A percentile compares a stretch with the other conserved stretches of the same genome.
phyloP scores from a whole-genome alignment of 2,888 invertebrate species.

The Homarus gammarus region DNA sequence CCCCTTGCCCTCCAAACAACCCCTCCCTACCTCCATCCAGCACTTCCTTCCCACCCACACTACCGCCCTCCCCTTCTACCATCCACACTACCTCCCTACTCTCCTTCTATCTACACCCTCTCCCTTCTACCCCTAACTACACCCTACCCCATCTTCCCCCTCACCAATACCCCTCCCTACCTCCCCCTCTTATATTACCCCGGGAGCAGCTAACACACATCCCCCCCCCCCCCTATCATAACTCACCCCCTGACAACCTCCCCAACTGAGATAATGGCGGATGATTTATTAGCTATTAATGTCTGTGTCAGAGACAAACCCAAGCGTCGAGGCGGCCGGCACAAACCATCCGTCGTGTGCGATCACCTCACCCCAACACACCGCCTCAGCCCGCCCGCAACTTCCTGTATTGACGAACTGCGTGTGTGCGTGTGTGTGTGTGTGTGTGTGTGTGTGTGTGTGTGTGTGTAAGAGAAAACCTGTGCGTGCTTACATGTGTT shows the following conservation, averaged over 20 bases:
- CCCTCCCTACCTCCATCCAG: no score
- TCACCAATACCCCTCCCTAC: background rate
- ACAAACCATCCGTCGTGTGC: slow-evolving; percentile 16
- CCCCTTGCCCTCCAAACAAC: no score
- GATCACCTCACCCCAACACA: background rate
- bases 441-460: no score
- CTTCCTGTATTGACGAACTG: background rate
- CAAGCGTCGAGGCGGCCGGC: slow-evolving; percentile 9
- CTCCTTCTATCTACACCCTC: background rate
- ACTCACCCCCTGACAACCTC: background rate
- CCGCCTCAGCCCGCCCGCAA: background rate
- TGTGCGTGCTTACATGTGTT: no score
- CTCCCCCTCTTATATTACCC: background rate
- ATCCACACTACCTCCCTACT: no score
- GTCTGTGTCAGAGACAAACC: slow-evolving; percentile 30
- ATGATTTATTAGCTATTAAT: slow-evolving; percentile 32
- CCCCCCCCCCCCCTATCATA: background rate
- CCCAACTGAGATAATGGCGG: slow-evolving; percentile 35
- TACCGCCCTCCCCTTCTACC: no score
- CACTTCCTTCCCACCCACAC: no score
- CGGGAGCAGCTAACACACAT: background rate
- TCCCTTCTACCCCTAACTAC: background rate
- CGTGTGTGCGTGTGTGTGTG: no score
- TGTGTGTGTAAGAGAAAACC: no score
- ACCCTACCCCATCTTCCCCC: background rate